Conservation (phyloP, 2,113 vertebrate species). For the Pimephales promelas region DNA sequence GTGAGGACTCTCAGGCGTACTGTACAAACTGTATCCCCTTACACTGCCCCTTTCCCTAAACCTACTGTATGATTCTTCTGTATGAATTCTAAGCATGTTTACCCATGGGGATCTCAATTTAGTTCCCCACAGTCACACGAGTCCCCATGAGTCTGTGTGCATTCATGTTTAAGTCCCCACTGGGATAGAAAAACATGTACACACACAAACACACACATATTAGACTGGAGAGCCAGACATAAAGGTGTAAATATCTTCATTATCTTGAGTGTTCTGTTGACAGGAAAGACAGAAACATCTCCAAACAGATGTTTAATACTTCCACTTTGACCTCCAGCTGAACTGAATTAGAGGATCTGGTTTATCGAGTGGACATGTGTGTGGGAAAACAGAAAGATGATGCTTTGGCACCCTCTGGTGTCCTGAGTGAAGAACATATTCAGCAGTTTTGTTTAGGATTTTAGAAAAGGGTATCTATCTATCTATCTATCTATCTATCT, state of each 20-base stretch:
- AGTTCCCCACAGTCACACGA: too few species aligned
- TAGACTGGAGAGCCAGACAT: neutral
- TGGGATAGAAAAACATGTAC: too few species aligned
- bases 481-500: neutral
- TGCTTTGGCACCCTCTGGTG: constrained; percentile 84
- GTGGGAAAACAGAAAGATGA: constrained; percentile 56
- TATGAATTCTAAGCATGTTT: too few species aligned
- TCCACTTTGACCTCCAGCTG: constrained; percentile 21
- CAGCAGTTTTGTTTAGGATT: neutral
- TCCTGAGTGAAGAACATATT: constrained; percentile 59
- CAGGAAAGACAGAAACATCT: constrained; percentile 26
- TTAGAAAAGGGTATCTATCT: neutral
- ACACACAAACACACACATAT: neutral
- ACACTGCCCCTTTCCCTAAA: too few species aligned
- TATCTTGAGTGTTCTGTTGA: constrained; percentile 16
- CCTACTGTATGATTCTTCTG: too few species aligned
- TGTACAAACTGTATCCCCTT: too few species aligned
- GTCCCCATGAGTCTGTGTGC: too few species aligned
- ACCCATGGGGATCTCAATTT: too few species aligned
- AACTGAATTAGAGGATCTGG: constrained; percentile 31
- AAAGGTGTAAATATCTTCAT: constrained; percentile 7
- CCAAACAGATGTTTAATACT: constrained; percentile 43
- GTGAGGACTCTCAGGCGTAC: too few species aligned
- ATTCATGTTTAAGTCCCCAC: too few species aligned
- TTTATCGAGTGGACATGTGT: constrained; percentile 40